Percentiles rank a stretch among this genome's conserved stretches.
These are phyloP conservation scores for Percopsis transmontana DNA, from an alignment of 2,113 vertebrate genomes.

Conservation along the genomic window DNA sequence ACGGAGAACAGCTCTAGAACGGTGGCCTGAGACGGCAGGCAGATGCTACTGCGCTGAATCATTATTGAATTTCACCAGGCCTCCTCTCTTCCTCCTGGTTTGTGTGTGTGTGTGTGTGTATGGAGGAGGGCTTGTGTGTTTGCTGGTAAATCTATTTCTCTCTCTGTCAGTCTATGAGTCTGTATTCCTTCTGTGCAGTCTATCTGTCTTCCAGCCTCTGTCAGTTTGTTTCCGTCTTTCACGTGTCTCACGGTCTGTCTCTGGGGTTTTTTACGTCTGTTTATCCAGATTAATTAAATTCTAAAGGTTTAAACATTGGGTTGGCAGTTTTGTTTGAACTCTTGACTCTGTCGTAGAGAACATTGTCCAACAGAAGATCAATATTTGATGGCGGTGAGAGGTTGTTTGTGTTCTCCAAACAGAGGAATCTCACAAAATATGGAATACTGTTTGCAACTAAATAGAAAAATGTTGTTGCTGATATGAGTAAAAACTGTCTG, in stretches of 20 bases:
- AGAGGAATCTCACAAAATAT: not conserved
- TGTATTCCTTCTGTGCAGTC: not conserved
- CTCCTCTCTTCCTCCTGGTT: conserved; percentile 1
- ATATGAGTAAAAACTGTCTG: not conserved
- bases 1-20: conserved; percentile 70
- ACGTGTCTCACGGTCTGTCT: not conserved
- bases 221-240: not conserved
- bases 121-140: not conserved
- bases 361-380: not conserved
- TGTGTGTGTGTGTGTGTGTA: conserved; percentile 2
- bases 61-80: conserved; percentile 34
- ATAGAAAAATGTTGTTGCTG: not conserved
- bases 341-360: not conserved
- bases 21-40: conserved; percentile 65
- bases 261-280: not conserved
- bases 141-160: not conserved
- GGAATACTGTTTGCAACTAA: not conserved
- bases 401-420: not conserved
- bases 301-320: not conserved
- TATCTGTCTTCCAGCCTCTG: not conserved
- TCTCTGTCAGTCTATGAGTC: too few relatives aligned
- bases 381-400: conserved; percentile 2
- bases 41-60: conserved; percentile 33
- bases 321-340: not conserved
- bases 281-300: not conserved